phyloP scores from a whole-genome alignment of 2,797 vertebrate species.

The Botia kubotai region DNA sequence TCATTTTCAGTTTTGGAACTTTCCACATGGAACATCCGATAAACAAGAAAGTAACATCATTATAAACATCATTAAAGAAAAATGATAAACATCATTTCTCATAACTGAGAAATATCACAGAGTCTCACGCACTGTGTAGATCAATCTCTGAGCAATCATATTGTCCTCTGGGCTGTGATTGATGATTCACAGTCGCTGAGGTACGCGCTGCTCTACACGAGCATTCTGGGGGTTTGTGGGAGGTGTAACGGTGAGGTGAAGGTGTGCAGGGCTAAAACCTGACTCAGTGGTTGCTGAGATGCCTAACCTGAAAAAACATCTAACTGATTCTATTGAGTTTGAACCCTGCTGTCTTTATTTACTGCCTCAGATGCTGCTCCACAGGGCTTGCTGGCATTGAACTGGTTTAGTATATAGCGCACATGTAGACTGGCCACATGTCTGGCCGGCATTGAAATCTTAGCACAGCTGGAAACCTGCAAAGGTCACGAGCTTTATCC shows the following conservation, averaged over 20 bases:
- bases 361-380: neutral
- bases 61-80: too few species aligned
- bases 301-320: conserved; percentile 2
- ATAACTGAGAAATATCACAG: neutral
- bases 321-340: conserved; percentile 26
- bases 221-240: neutral
- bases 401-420: conserved; percentile 4
- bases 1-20: too few species aligned
- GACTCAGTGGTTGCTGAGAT: neutral
- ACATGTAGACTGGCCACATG: neutral
- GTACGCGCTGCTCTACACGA: neutral
- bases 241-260: neutral
- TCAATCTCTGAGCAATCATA: neutral
- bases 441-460: conserved; percentile 14
- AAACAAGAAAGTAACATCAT: too few species aligned
- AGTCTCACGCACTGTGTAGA: neutral
- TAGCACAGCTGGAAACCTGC: conserved; percentile 26
- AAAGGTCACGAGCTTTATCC: conserved; percentile 45
- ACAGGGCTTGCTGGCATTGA: neutral
- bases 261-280: neutral
- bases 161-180: conserved; percentile 1
- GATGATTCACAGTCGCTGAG: conserved; percentile 28
- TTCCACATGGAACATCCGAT: too few species aligned
- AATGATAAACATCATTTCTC: too few species aligned
- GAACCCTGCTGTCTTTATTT: conserved; percentile 21